Evolutionary conservation across 2,888 invertebrate genomes (phyloP), one percentile per base, ranked within the genome.

Genomic region (Heliconius hortense): DNA sequence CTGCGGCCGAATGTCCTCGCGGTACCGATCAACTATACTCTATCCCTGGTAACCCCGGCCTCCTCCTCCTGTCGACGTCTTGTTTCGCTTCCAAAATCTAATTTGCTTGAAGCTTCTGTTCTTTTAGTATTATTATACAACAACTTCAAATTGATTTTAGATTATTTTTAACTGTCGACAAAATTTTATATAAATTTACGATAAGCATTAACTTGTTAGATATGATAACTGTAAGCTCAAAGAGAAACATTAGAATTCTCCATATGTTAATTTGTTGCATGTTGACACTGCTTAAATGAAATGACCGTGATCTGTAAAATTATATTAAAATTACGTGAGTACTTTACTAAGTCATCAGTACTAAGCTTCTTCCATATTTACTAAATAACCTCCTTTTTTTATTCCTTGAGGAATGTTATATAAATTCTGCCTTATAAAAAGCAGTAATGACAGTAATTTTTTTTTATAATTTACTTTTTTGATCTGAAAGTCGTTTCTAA

Each of bases 11-110:
- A 81, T 88, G 87, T 83, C 83, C 92, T 79, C 87, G 90, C 79
- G 87, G 87, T 79, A 84, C 85, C 79, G 90, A 91, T 76, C 91
- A 90, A 85, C 91, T 91, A 78, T 92, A 92, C 89, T 91, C 89
- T 80, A 88, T 90, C 82, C 90, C 92, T 81, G 93, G 92, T 93
- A 92, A 91, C 84, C 84, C 83, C 72, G 80, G 81, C 81, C 81
- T 83, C 79, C 79, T 78, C 84, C 79, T 78, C 84, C 82, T 83
- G 80, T 81, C 79, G 80, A 82, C 82, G 83, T 79, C 80, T 84
- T 86, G 82, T 85, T 85, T 84, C 80, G 90, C 90, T 89, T 89
- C 80, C 74, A 79, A 82, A 79, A 82, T 79, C 85, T 87, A 80
- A 83, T 82, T 84, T 84, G 84, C 84, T 82, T 80, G 62, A 79